A percentile compares a stretch with the other conserved stretches of the same genome.
Conservation (phyloP, 2,113 vertebrate genomes). For the Myotis lucifugus region DNA sequence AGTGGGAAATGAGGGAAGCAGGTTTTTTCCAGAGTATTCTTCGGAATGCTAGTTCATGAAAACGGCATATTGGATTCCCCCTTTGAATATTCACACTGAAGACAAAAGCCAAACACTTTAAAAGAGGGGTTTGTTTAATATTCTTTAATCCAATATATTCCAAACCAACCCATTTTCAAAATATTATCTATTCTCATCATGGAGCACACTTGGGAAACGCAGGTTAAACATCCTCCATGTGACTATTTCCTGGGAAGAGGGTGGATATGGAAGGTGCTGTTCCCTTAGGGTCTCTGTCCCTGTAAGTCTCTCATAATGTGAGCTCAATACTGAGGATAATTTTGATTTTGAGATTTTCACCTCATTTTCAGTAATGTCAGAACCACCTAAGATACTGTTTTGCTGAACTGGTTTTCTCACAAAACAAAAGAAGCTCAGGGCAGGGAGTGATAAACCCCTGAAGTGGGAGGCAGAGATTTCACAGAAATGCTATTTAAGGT, state of each 20-base stretch:
- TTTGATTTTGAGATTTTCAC: constrained; percentile 40
- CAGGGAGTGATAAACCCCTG: neutral
- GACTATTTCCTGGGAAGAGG: neutral
- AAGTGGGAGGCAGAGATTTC: neutral
- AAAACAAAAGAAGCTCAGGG: neutral
- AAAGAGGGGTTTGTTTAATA: neutral
- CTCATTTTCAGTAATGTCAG: neutral
- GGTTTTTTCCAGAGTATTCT: neutral
- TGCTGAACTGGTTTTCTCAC: neutral
- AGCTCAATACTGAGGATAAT: neutral
- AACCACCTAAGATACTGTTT: neutral
- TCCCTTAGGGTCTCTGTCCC: neutral
- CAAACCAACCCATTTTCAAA: neutral
- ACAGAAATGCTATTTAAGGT: neutral
- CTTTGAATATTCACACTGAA: neutral
- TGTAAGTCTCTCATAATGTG: neutral
- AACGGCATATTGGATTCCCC: neutral
- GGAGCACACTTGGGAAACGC: neutral
- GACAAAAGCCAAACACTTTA: neutral
- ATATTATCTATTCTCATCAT: neutral
- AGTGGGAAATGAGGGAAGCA: neutral
- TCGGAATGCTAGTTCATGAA: neutral
- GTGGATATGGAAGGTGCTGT: neutral
- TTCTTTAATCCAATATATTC: neutral
- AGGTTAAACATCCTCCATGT: neutral